Evolutionary conservation across 2,113 vertebrate genomes (phyloP), one percentile per base, ranked within the genome.

Genomic region (Actenoides lindsayi): DNA sequence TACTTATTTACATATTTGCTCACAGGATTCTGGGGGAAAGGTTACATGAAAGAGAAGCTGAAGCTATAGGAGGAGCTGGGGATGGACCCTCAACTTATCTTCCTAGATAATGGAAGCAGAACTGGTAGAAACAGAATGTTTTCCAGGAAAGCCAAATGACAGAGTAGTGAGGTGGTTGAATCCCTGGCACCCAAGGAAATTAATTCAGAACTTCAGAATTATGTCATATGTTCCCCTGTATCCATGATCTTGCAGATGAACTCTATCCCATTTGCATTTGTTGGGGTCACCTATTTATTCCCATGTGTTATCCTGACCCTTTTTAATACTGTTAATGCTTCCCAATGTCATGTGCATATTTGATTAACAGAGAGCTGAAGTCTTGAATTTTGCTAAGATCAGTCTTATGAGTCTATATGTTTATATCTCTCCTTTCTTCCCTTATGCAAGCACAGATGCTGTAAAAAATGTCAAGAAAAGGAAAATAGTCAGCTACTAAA

Each of bases 101-200:
- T 24, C 69, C 4, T 5, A 44, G 27, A 19, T 75, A 13, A 19
- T 87, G 44, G 48, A 77, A 92, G 20, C 6, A 20, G 68, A 78
- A 75, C 53, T 46, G 13, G 13, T 44, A 75, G 64, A 60, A 96
- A 68, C 9, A 35, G 1, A 3, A 2, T 39, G 6, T 8, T 25
- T 18, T 37, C 48, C 54, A 41, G 28, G 59, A 63, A 9, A 57
- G 15, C 3, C 1, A 2, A 87, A 87, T 0, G 0, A 11, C 39
- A 63, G 41, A 86, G 10, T 56, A 46, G 16, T 0, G 0, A 81
- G 4, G 14, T 54, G 21, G 33, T 51, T 80, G 41, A 79, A 70
- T 44, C 20, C 39, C 35, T 24, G 8, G 2, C 19, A 90, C 11
- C 1, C 16, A 54, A 70, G 13, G 2, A 90, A 92, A 87, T 42